These are phyloP conservation scores for Ctena decussata DNA, from an alignment of 2,888 invertebrate genomes.

Conservation along the genomic window DNA sequence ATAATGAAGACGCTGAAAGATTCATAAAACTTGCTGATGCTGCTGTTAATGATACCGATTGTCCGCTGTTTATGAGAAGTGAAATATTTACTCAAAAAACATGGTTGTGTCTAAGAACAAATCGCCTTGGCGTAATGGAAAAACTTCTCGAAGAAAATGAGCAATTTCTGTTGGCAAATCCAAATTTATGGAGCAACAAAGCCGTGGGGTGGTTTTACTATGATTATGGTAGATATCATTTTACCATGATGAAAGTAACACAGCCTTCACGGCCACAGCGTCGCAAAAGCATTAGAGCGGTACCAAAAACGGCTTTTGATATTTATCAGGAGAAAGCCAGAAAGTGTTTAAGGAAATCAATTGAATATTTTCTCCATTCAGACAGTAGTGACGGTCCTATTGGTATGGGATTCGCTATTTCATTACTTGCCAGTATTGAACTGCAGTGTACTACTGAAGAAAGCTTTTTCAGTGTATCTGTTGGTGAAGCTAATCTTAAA, in stretches of 20 bases:
- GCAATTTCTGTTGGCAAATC: background rate
- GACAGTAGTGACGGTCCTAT: background rate
- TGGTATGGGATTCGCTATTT: background rate
- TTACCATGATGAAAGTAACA: background rate
- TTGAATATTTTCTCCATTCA: background rate
- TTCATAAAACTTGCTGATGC: conserved; percentile 1
- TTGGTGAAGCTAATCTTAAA: background rate
- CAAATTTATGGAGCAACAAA: conserved; percentile 2
- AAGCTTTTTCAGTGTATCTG: background rate
- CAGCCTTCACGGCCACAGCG: background rate
- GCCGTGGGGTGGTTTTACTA: background rate
- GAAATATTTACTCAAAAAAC: conserved; percentile 4
- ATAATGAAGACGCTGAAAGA: background rate
- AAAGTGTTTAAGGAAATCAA: background rate
- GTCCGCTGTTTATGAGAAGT: background rate
- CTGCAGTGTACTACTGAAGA: background rate
- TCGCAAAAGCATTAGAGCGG: background rate
- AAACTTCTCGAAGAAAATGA: background rate
- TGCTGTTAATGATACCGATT: background rate
- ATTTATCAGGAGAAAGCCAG: conserved; percentile 1
- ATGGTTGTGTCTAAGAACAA: background rate
- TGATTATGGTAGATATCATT: background rate
- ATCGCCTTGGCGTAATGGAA: background rate
- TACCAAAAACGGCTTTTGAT: background rate
- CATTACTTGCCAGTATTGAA: background rate